A percentile compares a stretch with the other conserved stretches of the same genome.
Conservation (phyloP, 1,140 invertebrate genomes). For the Neuroterus valhalla region DNA sequence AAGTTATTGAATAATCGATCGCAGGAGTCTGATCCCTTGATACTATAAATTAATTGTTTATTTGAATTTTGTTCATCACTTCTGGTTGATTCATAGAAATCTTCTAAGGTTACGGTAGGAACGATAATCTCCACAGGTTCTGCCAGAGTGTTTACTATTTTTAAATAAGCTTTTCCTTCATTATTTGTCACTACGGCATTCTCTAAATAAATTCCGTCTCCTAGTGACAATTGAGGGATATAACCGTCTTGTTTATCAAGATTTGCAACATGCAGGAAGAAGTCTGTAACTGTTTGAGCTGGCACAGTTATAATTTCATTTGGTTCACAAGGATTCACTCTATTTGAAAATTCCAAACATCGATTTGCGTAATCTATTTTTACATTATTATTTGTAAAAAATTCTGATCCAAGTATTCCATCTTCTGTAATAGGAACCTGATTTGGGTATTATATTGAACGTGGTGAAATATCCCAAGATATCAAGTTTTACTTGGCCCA, state of each 20-base stretch:
- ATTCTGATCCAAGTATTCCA: slow-evolving; percentile 11
- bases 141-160: slow-evolving; percentile 11
- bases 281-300: neutral
- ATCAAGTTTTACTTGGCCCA: neutral
- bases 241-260: slow-evolving; percentile 26
- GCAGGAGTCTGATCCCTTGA: neutral
- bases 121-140: neutral
- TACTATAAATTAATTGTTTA: neutral
- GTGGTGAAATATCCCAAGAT: neutral
- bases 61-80: neutral
- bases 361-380: slow-evolving; percentile 12
- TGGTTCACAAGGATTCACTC: slow-evolving; percentile 9
- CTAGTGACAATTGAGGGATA: neutral
- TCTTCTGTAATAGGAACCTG: slow-evolving; percentile 16
- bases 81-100: neutral
- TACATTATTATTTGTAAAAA: neutral
- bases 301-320: slow-evolving; percentile 16
- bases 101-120: neutral
- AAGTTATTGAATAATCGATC: neutral
- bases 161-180: slow-evolving; percentile 21
- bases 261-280: slow-evolving; percentile 4
- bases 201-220: slow-evolving; percentile 15
- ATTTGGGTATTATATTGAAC: slow-evolving; percentile 5
- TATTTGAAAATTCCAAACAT: slow-evolving; percentile 9
- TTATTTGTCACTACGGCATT: slow-evolving; percentile 13